Percentiles rank a stretch among this genome's conserved stretches.
These are phyloP conservation scores for Junco hyemalis DNA, from an alignment of 2,113 vertebrate species.

Conservation along the genomic window DNA sequence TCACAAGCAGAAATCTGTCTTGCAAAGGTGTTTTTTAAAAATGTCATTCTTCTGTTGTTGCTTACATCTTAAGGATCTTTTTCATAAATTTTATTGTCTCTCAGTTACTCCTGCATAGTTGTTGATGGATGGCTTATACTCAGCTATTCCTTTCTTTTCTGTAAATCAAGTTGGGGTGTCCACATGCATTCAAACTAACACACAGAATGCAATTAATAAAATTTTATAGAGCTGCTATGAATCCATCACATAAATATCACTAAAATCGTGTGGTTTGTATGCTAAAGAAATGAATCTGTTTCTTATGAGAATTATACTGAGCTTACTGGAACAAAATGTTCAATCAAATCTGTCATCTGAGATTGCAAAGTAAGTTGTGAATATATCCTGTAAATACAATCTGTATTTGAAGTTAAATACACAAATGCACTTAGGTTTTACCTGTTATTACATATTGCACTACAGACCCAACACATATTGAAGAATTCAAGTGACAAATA, in stretches of 20 bases:
- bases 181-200: not conserved
- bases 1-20: not conserved
- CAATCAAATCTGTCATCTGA: not conserved
- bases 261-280: not conserved
- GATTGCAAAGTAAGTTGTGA: not conserved
- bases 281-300: not conserved
- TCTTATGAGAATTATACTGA: not conserved
- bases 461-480: not conserved
- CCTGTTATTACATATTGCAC: not conserved
- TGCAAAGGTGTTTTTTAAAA: not conserved
- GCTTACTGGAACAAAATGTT: not conserved
- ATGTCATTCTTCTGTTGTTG: constrained; percentile 9
- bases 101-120: not conserved
- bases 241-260: not conserved
- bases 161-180: not conserved
- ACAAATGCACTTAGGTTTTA: not conserved
- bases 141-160: not conserved
- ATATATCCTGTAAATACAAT: not conserved
- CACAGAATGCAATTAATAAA: not conserved
- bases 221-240: not conserved
- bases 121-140: not conserved
- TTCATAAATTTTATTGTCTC: not conserved
- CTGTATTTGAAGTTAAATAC: not conserved
- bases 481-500: not conserved
- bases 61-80: not conserved